phyloP scores from a whole-genome alignment of 2,113 vertebrate genomes.

The Megaceryle maxima region DNA sequence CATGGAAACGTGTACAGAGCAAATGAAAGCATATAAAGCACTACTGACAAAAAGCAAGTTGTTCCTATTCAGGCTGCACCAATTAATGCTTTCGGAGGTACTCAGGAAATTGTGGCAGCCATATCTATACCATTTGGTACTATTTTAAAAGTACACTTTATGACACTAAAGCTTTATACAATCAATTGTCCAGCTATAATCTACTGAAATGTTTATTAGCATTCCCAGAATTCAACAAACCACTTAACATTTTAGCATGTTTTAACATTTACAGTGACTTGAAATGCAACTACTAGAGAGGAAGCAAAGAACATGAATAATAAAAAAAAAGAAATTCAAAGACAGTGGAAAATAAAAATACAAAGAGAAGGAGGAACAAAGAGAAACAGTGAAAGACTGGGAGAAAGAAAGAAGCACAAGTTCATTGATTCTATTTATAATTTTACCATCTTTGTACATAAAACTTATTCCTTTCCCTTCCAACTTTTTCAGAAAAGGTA shows the following conservation, averaged over 20 bases:
- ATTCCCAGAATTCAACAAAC: background rate
- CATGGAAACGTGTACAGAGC: slow-evolving; percentile 33
- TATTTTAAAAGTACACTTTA: background rate
- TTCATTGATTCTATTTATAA: background rate
- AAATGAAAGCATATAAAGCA: slow-evolving; percentile 33
- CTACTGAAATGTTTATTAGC: background rate
- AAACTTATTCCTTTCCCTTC: background rate
- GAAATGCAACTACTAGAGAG: background rate
- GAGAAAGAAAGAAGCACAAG: background rate
- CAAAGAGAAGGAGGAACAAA: background rate
- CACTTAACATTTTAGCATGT: background rate
- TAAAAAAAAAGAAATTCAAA: background rate
- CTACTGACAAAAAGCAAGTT: slow-evolving; percentile 3
- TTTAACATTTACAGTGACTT: background rate
- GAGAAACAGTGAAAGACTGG: background rate
- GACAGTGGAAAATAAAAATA: background rate
- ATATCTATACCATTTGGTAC: background rate
- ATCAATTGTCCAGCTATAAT: background rate
- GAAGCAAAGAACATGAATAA: background rate
- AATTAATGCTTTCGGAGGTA: slow-evolving; percentile 4
- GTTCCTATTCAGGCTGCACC: background rate
- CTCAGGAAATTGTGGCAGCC: background rate
- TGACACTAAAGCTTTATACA: background rate
- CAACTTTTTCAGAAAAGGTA: background rate
- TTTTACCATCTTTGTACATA: background rate